Evolutionary conservation across 2,113 vertebrate genomes (phyloP), one percentile per base, ranked within the genome.

Genomic region (Microtus ochrogaster): DNA sequence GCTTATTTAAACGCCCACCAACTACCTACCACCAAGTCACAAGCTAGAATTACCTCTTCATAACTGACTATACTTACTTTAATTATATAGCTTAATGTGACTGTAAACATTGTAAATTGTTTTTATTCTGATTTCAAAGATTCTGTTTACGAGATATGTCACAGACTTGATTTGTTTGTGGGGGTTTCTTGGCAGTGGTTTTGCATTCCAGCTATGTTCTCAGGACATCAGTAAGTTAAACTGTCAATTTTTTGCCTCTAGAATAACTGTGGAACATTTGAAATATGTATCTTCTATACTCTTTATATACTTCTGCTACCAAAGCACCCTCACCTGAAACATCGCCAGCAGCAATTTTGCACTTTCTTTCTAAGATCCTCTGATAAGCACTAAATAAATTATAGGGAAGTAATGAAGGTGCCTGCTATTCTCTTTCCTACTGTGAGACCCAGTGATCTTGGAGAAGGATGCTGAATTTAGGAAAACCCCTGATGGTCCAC

Each of bases 171-270:
- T 79, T 98, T 3, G 16, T 79, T 97, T 94, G 92, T 92, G 74
- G 92, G 94, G 77, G 68, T 52, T 14, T 90, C 93, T 97, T 98
- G 93, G 91, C 91, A 98, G 97, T 96, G 77, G 96, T 98, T 98
- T 98, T 95, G 44, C 92, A 96, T 98, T 98, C 97, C 96, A 98
- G 72, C 24, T 97, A 93, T 78, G 77, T 96, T 98, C 93, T 97
- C 92, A 87, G 79, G 96, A 94, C 96, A 98, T 95, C 19, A 96
- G 92, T 96, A 93, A 14, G 74, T 97, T 97, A 96, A 98, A 98
- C 95, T 95, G 82, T 76, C 97, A 94, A 98, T 89, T 87, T 33
- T 33, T 88, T 33, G 87, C 94, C 93, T 81, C 94, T 44, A 85
- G 95, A 95, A 88, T 94, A 98, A 93, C 94, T n/a, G 97, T 77